Evolutionary conservation across 2,797 vertebrate species (phyloP), one percentile per base, ranked within the genome.

Genomic region (Dicrostonyx torquatus): DNA sequence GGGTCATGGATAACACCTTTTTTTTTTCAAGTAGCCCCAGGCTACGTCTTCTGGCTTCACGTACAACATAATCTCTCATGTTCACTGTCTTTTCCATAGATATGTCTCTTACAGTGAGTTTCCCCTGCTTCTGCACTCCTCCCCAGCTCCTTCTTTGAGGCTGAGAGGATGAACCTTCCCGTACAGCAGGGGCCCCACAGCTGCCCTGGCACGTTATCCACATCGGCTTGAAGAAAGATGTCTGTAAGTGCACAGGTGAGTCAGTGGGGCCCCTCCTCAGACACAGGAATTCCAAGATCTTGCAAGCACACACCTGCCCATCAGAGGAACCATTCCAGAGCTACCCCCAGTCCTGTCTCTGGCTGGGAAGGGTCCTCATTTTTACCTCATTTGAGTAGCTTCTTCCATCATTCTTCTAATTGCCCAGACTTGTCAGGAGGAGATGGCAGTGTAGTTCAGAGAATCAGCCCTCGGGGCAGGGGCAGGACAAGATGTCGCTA

Each of bases 221-320:
- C 89, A 11, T 95, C 97, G 98, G 93, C 88, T 92, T 97, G 95
- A 89, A 84, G 97, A 94, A 97, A 95, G 97, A 97, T 97, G 97
- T 98, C 96, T 96, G 87, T 93, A 97, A 97, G 97, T 79, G 62
- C 83, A 53, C 93, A 1, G 78, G 95, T 97, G 98, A 98, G 97
- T 97, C 97, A 95, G 58, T 4, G 2, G 68, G 97, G 98, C 98
- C 98, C 98, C 98, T 97, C 98, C 98, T 97, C 97, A 84, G 76
- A 97, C 94, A 96, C 89, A 93, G 96, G 95, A 98, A 97, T 98
- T 97, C 84, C 55, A 92, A 97, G 66, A 94, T 60, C 98, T 94
- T 98, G 98, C 97, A 97, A 91, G 92, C 84, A 98, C 98, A 98
- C 17, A 98, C 98, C 26, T 95, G 75, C 73, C 97, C 97, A 96